These are phyloP conservation scores for Melierax canorus DNA, from an alignment of 2,113 vertebrate genomes.

Conservation along the genomic window DNA sequence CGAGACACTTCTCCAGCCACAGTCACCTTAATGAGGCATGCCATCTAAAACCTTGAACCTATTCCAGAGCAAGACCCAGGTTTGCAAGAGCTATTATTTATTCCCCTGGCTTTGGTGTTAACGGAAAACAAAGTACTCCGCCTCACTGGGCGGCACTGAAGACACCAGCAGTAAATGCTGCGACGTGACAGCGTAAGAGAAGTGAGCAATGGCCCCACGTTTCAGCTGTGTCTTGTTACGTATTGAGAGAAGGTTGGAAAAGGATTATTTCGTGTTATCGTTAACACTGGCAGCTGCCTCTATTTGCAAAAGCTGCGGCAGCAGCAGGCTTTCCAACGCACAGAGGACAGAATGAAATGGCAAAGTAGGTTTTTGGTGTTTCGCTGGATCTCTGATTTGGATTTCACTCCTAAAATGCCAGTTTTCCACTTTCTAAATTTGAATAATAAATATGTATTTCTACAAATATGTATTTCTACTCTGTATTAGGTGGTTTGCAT, in stretches of 20 bases:
- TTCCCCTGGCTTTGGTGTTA: background rate
- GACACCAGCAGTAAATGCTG: background rate
- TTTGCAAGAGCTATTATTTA: background rate
- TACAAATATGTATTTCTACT: background rate
- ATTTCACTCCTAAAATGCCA: background rate
- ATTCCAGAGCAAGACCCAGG: background rate
- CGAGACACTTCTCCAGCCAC: background rate
- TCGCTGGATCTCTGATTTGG: background rate
- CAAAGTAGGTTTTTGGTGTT: background rate
- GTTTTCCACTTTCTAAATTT: background rate
- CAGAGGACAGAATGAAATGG: background rate
- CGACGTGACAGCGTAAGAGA: accelerated
- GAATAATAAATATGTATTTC: background rate
- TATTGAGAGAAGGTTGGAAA: background rate
- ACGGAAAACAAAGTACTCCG: background rate
- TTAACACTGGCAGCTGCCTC: background rate
- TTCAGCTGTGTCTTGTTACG: background rate
- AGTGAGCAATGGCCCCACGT: background rate
- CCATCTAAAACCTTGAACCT: background rate
- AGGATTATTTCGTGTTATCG: background rate
- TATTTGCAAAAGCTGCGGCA: background rate
- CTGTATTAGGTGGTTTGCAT: background rate
- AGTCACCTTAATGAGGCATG: background rate
- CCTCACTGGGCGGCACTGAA: background rate
- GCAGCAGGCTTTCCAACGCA: background rate